A percentile compares a stretch with the other conserved stretches of the same genome.
Evolutionary conservation across 2,113 vertebrate species (phyloP).

Genomic region (Podiceps cristatus): DNA sequence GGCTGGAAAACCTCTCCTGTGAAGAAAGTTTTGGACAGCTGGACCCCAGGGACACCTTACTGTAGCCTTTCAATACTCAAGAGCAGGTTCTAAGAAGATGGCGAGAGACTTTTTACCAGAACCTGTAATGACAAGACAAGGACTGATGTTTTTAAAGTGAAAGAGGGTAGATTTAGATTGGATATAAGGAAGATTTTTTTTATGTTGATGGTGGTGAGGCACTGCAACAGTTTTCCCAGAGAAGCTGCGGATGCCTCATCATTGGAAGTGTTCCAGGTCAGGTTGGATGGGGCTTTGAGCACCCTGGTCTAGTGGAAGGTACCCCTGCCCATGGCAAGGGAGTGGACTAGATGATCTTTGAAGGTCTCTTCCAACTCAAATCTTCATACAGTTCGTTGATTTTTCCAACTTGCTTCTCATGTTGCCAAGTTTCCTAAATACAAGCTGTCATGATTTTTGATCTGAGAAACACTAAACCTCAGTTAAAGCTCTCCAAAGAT

Average conservation of each 20-base stretch:
- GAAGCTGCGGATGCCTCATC: background rate
- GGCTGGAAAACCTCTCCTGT: background rate
- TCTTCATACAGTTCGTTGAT: background rate
- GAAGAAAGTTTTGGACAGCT: background rate
- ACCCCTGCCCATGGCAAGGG: rapidly evolving
- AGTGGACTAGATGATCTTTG: background rate
- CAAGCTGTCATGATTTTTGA: background rate
- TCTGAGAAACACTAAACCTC: background rate
- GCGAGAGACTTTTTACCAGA: background rate
- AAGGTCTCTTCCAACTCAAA: background rate
- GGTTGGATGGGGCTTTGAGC: background rate
- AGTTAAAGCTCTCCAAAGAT: background rate
- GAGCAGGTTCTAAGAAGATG: background rate
- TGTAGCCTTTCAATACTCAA: background rate
- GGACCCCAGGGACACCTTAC: background rate
- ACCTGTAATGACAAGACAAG: background rate
- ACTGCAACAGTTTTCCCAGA: background rate
- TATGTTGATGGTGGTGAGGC: background rate
- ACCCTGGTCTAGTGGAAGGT: background rate
- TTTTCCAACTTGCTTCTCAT: background rate
- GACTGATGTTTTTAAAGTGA: background rate
- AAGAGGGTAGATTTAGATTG: background rate
- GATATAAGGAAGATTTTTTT: background rate
- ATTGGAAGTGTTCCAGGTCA: background rate
- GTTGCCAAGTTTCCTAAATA: background rate